Conservation (phyloP, 2,888 invertebrate genomes). For the Dusona sp. region DNA sequence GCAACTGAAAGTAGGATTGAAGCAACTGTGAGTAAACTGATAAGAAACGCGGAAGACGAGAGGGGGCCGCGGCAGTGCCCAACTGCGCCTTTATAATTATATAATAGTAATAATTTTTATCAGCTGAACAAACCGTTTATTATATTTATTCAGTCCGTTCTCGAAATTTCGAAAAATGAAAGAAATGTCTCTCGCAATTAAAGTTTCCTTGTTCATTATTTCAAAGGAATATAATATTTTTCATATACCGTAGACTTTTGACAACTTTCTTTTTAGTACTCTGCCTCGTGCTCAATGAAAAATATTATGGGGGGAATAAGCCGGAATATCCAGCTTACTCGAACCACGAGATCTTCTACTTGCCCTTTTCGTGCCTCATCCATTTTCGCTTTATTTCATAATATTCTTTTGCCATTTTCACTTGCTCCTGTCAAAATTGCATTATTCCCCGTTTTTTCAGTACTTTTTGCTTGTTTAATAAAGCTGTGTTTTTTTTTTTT, state of each 20-base stretch:
- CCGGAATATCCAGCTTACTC: too few species aligned
- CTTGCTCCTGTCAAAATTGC: neutral
- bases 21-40: constrained; percentile 26
- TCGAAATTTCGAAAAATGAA: neutral
- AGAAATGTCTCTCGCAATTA: neutral
- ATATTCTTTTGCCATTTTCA: neutral
- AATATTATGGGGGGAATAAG: constrained; percentile 22
- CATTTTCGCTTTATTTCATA: neutral
- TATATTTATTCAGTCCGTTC: constrained; percentile 30
- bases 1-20: constrained; percentile 46
- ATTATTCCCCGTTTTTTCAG: constrained; percentile 5
- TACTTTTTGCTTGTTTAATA: constrained; percentile 2
- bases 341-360: neutral
- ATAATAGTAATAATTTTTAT: constrained; percentile 20
- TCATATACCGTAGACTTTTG: neutral
- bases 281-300: neutral
- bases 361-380: constrained; percentile 17
- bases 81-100: constrained; percentile 25
- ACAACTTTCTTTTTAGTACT: constrained; percentile 12
- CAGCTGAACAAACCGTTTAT: constrained; percentile 10
- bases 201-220: neutral
- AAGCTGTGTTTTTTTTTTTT: neutral
- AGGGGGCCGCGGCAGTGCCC: neutral
- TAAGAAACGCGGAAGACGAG: constrained; percentile 13
- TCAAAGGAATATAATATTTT: neutral